These are phyloP conservation scores for Papilio glaucus DNA, from an alignment of 1,140 invertebrate genomes.

Conservation along the genomic window DNA sequence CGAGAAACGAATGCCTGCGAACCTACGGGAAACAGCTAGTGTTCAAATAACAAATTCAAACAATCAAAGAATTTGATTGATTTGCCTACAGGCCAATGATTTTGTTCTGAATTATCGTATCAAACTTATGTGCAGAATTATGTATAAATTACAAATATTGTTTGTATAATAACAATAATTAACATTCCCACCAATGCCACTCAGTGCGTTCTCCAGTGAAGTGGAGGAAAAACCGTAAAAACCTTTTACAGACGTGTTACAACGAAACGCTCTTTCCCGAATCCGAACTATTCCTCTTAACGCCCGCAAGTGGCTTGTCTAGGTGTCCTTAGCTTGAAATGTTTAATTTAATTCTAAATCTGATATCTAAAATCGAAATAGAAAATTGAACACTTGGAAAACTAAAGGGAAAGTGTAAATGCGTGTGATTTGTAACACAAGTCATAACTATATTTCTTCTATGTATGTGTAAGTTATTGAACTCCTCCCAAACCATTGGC, in stretches of 20 bases:
- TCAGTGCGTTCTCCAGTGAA: background rate
- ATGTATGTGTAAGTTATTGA: no score
- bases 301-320: conserved; percentile 24
- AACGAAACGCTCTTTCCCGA: conserved; percentile 60
- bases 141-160: no score
- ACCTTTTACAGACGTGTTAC: conserved; percentile 62
- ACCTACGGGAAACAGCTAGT: no score
- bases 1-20: no score
- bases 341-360: conserved; percentile 31
- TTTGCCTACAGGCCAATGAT: background rate
- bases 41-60: no score
- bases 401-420: background rate
- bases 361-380: background rate
- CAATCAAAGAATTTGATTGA: no score
- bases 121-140: background rate
- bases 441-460: no score
- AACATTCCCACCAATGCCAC: conserved; percentile 7
- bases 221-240: conserved; percentile 55
- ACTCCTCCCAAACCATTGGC: no score
- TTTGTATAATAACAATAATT: background rate
- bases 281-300: conserved; percentile 45
- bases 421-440: no score
- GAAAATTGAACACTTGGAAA: background rate
- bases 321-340: conserved; percentile 33
- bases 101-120: background rate